phyloP scores from a whole-genome alignment of 2,888 invertebrate genomes.

The Leptinotarsa peninsularis region DNA sequence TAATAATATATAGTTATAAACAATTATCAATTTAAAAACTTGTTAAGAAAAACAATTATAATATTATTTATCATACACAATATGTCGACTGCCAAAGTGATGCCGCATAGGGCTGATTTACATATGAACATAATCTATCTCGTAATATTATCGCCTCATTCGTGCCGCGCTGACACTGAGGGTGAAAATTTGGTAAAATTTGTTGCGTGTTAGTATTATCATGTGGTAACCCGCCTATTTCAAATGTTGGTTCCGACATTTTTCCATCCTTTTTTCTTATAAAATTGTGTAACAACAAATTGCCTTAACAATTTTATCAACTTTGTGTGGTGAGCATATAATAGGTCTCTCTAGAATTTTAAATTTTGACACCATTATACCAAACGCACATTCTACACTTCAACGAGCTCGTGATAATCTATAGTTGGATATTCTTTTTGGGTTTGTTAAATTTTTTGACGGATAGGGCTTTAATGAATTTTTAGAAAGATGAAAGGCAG shows the following conservation, averaged over 20 bases:
- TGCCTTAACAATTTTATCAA: slow-evolving; percentile 11
- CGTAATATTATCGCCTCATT: not conserved
- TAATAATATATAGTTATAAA: not conserved
- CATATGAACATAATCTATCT: slow-evolving; percentile 5
- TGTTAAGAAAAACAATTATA: not conserved
- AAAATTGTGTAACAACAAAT: no score
- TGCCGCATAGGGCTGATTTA: slow-evolving; percentile 5
- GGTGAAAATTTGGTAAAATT: not conserved
- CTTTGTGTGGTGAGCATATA: not conserved
- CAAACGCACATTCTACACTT: slow-evolving; percentile 5
- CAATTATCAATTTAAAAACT: not conserved
- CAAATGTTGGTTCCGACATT: not conserved
- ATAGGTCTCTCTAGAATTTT: slow-evolving; percentile 31
- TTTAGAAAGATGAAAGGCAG: slow-evolving; percentile 10
- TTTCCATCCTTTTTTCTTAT: not conserved
- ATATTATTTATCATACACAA: slow-evolving; percentile 1
- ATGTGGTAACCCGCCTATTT: not conserved
- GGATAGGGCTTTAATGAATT: slow-evolving; percentile 20
- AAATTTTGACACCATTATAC: slow-evolving; percentile 41
- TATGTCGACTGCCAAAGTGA: not conserved
- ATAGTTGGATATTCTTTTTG: slow-evolving; percentile 16
- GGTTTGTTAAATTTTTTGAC: slow-evolving; percentile 18
- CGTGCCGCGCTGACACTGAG: not conserved
- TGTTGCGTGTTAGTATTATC: not conserved
- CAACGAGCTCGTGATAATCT: not conserved